Conservation (phyloP, 2,888 invertebrate genomes). For the Caenorhabditis imperialis region DNA sequence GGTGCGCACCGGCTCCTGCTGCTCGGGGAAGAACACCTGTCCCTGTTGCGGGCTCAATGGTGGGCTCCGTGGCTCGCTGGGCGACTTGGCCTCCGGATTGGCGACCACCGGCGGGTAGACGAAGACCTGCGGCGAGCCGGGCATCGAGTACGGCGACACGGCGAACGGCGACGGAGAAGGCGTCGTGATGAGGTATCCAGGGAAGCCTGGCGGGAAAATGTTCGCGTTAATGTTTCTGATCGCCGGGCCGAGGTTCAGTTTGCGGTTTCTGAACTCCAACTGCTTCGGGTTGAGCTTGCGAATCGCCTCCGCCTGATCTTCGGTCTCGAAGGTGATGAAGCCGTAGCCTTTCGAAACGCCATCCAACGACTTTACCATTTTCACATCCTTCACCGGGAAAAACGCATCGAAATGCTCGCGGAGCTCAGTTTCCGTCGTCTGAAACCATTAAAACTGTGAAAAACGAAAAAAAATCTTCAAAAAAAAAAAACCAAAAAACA, state of each 20-base stretch:
- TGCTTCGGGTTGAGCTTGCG: constrained; percentile 50
- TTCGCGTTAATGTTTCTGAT: constrained; percentile 54
- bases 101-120: constrained; percentile 33
- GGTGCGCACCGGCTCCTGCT: constrained; percentile 13
- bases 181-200: constrained; percentile 23
- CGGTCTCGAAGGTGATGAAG: constrained; percentile 89
- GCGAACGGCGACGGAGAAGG: constrained; percentile 23
- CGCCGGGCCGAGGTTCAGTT: constrained; percentile 67
- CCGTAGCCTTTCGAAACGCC: constrained; percentile 94
- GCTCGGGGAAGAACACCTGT: constrained; percentile 22
- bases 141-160: constrained; percentile 6
- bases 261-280: constrained; percentile 61
- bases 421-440: constrained; percentile 64
- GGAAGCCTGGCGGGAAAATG: constrained; percentile 28
- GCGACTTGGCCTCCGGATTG: not conserved
- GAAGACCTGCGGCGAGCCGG: constrained; percentile 22
- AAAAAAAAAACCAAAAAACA: constrained; percentile 1
- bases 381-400: constrained; percentile 87
- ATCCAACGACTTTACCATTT: constrained; percentile 93
- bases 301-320: constrained; percentile 85
- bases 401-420: constrained; percentile 84
- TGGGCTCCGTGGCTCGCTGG: constrained; percentile 5
- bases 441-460: too few species aligned
- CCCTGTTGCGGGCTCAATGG: constrained; percentile 13
- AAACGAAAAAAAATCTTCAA: not conserved